phyloP scores from a whole-genome alignment of 2,113 vertebrate genomes.

The Cephalopholis sonnerati region DNA sequence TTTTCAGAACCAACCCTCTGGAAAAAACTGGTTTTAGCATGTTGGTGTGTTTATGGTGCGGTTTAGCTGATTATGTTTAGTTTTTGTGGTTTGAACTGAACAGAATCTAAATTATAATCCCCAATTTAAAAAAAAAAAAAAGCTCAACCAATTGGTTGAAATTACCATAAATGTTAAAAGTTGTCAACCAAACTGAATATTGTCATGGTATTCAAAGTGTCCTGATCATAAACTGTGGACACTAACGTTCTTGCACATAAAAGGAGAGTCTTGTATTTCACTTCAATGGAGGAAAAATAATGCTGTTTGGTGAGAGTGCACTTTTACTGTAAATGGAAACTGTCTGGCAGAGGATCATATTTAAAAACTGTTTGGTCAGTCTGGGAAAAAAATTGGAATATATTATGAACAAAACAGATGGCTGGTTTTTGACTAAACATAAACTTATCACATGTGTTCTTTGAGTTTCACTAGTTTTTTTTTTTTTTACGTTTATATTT shows the following conservation, averaged over 20 bases:
- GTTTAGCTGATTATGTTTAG: too few species aligned
- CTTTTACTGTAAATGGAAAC: background rate
- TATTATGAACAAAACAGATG: too few species aligned
- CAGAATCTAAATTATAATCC: background rate
- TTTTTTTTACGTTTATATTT: too few species aligned
- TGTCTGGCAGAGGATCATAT: background rate
- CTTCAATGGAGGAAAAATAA: background rate
- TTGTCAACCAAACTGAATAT: background rate
- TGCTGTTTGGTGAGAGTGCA: background rate
- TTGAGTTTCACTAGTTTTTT: too few species aligned
- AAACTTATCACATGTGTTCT: too few species aligned
- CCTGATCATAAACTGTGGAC: background rate
- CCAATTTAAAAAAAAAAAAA: too few species aligned
- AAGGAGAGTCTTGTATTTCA: background rate
- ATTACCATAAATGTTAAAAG: background rate
- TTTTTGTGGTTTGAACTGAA: background rate
- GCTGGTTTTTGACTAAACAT: too few species aligned
- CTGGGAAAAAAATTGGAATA: background rate
- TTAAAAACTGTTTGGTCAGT: background rate
- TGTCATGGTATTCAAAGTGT: background rate
- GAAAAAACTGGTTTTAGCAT: too few species aligned
- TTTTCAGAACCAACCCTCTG: too few species aligned
- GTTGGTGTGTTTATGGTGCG: background rate
- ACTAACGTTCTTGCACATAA: background rate
- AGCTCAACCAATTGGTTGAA: background rate